Base-by-base conservation (phyloP, 2,797 vertebrate genomes). In the Oreortyx pictus region DNA sequence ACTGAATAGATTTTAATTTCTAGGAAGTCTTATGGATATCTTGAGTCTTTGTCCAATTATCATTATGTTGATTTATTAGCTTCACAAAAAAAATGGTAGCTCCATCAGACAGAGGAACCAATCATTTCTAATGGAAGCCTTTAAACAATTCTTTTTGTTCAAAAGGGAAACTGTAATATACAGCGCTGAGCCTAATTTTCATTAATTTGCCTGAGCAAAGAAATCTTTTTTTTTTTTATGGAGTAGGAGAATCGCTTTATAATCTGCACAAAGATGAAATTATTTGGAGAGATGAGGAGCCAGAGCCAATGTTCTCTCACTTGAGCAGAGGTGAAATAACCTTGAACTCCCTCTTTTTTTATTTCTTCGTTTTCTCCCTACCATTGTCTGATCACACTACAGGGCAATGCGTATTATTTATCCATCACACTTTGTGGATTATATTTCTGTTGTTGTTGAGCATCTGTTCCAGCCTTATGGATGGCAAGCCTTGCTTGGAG, bases 31-130 rank as follows among this genome's bases (percentile, higher is more conserved):
- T 61, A 43, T 33, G 61, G 72, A 46, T 78, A 35, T 39, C 84
- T 65, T 47, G 59, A 79, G 78, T 88, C 76, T 80, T 43, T 85
- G 80, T 78, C 62, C 61, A 78, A 85, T 85, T 78, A 88, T 62
- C 31, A 13, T 82, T 37, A 17, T 4, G 23, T 61, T 90, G 84
- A 90, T 94, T 79, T 92, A 90, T 90, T 70, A 81, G 27, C 80
- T 71, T 65, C n/a, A 60, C 80, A 70, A 46, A 76, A 77, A 77
- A 39, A 31, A 29, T 0, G 1, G 27, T 37, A 46, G 76, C 72
- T 82, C 72, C 57, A 22, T 41, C 25, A 31, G 50, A 3, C 46
- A 33, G 44, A 66, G 57, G 71, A 79, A 88, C 66, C 61, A 88
- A 67, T 88, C 9, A 59, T 76, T 75, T 64, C 73, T 90, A 79